Evolutionary conservation across 2,888 invertebrate species (phyloP).

Genomic region (Noctua pronuba): DNA sequence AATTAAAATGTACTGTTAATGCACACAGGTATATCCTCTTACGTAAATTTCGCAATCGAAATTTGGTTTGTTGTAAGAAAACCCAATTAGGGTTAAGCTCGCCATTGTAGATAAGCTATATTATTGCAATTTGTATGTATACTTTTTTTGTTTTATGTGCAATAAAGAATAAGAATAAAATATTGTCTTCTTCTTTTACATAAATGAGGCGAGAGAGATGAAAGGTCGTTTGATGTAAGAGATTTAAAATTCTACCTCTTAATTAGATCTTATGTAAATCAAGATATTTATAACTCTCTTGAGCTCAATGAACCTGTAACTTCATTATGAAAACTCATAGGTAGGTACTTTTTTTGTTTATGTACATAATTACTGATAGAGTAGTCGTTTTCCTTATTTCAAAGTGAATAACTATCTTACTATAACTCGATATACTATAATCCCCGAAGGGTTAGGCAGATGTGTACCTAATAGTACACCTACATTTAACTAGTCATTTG

Average conservation of each 20-base stretch:
- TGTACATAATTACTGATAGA: neutral
- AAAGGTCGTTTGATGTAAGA: conserved; percentile 4
- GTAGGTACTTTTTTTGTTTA: neutral
- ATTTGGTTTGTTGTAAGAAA: no score
- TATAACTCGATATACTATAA: neutral
- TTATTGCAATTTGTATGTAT: no score
- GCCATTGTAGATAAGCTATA: no score
- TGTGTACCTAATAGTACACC: neutral
- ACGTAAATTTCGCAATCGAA: no score
- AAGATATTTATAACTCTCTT: conserved; percentile 7
- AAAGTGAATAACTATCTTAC: neutral
- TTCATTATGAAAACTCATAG: neutral
- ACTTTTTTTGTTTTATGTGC: no score
- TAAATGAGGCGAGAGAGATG: neutral
- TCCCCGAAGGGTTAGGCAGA: neutral
- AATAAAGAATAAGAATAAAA: no score
- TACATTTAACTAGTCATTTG: neutral
- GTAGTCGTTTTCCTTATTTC: neutral
- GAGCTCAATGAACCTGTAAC: neutral
- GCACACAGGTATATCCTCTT: no score
- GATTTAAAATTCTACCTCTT: neutral
- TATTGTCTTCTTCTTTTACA: neutral
- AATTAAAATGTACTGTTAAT: no score
- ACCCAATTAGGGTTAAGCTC: no score
- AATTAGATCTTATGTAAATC: conserved; percentile 11